A percentile compares a stretch with the other conserved stretches of the same genome.
Conservation (phyloP, 2,888 invertebrate genomes). For the Dasysyrphus tricinctus region DNA sequence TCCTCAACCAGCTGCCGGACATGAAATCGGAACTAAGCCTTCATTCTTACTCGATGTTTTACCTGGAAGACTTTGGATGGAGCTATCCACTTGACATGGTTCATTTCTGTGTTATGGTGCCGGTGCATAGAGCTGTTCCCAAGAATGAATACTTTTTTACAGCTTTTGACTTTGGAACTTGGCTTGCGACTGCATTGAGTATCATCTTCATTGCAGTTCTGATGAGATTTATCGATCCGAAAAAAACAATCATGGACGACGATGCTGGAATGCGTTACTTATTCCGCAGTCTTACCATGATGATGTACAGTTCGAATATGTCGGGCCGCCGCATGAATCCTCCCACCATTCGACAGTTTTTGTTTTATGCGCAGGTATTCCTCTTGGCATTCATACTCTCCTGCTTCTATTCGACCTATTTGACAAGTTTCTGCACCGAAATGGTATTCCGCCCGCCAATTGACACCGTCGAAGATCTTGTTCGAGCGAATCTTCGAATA, state of each 20-base stretch:
- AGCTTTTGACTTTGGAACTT: slow-evolving; percentile 7
- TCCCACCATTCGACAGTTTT: slow-evolving; percentile 1
- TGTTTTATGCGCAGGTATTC: not conserved
- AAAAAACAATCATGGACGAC: not conserved
- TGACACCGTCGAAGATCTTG: slow-evolving; percentile 77
- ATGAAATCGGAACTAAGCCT: not conserved
- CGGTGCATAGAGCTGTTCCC: slow-evolving; percentile 4
- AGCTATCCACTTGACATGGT: slow-evolving; percentile 25
- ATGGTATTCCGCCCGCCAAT: slow-evolving; percentile 75
- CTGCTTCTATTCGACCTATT: slow-evolving; percentile 23
- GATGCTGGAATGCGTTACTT: slow-evolving; percentile 9
- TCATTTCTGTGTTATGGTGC: slow-evolving; percentile 7
- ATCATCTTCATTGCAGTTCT: slow-evolving; percentile 1
- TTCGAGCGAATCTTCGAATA: slow-evolving; percentile 77
- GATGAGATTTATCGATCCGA: slow-evolving; percentile 5
- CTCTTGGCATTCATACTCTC: slow-evolving; percentile 20
- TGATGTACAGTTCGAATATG: slow-evolving; percentile 18
- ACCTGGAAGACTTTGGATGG: not conserved
- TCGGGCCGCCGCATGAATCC: not conserved
- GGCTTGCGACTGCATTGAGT: not conserved
- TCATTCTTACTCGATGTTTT: slow-evolving; percentile 23
- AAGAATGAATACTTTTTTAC: slow-evolving; percentile 3
- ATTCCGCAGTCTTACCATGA: not conserved
- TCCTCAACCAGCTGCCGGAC: not conserved
- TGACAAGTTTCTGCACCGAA: slow-evolving; percentile 27